Evolutionary conservation across 2,888 invertebrate genomes (phyloP), one percentile per base, ranked within the genome.

Genomic region (Nemapogon koenigi): DNA sequence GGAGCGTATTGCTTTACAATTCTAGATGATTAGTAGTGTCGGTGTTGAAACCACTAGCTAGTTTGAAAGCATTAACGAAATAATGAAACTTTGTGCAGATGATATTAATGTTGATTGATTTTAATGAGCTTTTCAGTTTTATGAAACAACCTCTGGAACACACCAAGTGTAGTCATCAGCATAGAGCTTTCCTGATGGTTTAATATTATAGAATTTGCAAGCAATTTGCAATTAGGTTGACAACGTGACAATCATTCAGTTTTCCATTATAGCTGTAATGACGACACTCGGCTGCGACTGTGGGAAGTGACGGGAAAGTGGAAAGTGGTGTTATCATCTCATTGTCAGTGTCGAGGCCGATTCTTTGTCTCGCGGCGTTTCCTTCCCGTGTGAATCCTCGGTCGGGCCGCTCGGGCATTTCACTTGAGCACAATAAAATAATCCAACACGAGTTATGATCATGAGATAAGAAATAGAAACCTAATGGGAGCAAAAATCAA

Each of bases 281-380:
- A 33, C 19, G 33, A 33, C 19, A 19, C 19, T 13, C 18, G 33
- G 19, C n/a, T 19, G 19, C 33, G 33, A 14, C 28, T 28, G 65
- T 70, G 69, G 56, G 69, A 72, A 70, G 51, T 45, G 52, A 52
- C 58, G 63, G 62, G 72, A 75, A 75, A 73, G 72, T 76, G 62
- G 75, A 75, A 76, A 76, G 75, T 66, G 59, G 19, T 11, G 22
- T 55, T 59, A 58, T 53, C 54, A 53, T 58, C 52, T 46, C 54
- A 75, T 73, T 73, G 73, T 71, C 70, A 73, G 57, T 68, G 68
- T 56, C 65, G 59, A 61, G 67, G 65, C 59, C 60, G 58, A 46
- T 38, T 50, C 59, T 63, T 69, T 66, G 68, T 63, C 51, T 56
- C 41, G 44, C 42, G 10, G 44, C 42, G 36, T 44, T 51, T 51